Base-by-base conservation (phyloP, 2,888 invertebrate genomes). In the Alloplasta piceator region DNA sequence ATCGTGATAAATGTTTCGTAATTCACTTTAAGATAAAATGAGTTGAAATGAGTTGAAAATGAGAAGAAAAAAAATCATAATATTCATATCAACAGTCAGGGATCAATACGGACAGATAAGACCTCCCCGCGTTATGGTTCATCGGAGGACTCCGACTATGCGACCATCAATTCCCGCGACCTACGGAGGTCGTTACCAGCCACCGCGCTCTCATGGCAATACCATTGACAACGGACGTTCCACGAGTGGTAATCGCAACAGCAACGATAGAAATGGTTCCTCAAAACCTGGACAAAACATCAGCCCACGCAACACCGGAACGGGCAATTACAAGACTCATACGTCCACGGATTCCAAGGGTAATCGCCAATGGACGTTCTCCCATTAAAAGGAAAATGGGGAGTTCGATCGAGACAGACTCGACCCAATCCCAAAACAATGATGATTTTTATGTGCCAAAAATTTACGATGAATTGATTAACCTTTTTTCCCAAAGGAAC, bases 311-410 rank as follows among this genome's bases (percentile, higher is more conserved):
- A 80, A 76, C 60, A 73, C 83, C 38, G 84, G 86, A 72, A 82
- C 81, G 70, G 85, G 83, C 48, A 81, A 88, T 79, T 89, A 90
- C 84, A 78, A 85, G n/a, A 89, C 89, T 55, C 90, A 91, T 76
- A 86, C 88, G 5, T 84, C 86, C 2, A 82, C 83, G 7, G 91
- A 92, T 73, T 75, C 80, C 6, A 83, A 86, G 0, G 92, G 92
- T 48, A 91, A 92, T 75, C 86, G 88, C 75, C 84, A 89, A 43
- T 92, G 91, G 91, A 92, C 87, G 12, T 92, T 92, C 75, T 90
- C 91, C 10, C 86, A 89, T 26, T 89, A 84, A 86, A 58, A n/a
- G n/a, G n/a, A n/a, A n/a, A 41, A n/a, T 12, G 52, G 14, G 6
- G 6, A 52, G 12, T 50, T 52, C 66, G 12, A 10, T 50, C 43